Conservation (phyloP, 2,888 invertebrate species). For the Leptinotarsa rubiginosa region DNA sequence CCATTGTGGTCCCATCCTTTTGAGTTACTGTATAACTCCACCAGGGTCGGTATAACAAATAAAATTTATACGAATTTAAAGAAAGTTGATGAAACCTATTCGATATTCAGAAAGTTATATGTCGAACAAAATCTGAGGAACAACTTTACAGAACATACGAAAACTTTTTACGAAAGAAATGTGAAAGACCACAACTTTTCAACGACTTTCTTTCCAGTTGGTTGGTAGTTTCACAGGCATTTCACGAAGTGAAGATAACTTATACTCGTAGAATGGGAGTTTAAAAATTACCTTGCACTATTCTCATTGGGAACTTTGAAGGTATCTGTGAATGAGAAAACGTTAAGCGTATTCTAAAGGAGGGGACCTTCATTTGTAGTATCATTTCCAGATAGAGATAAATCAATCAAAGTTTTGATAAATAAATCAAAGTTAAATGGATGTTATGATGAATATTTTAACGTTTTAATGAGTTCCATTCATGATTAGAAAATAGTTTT, state of each 20-base stretch:
- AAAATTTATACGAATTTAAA: conserved; percentile 48
- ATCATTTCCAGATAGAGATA: background rate
- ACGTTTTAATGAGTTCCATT: too few species aligned
- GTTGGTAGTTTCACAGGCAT: conserved; percentile 14
- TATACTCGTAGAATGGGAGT: conserved; percentile 4
- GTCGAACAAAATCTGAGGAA: conserved; percentile 7
- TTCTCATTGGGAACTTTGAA: background rate
- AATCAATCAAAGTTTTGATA: background rate
- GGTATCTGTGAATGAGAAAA: background rate
- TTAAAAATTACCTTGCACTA: conserved; percentile 3
- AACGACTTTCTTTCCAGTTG: conserved; percentile 28
- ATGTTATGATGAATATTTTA: too few species aligned
- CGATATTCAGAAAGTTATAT: conserved; percentile 45
- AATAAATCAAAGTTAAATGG: too few species aligned
- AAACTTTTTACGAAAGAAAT: conserved; percentile 32
- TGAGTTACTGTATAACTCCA: conserved; percentile 34
- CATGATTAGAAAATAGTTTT: too few species aligned
- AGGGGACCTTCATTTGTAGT: background rate
- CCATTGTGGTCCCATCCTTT: conserved; percentile 7
- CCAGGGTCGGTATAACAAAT: conserved; percentile 33
- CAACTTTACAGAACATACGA: conserved; percentile 27
- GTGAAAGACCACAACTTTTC: conserved; percentile 40
- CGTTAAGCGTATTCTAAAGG: background rate
- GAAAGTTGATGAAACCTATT: conserved; percentile 43
- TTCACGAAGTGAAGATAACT: conserved; percentile 6